These are phyloP conservation scores for Pelusios castaneus DNA, from an alignment of 2,113 vertebrate species.

Conservation along the genomic window DNA sequence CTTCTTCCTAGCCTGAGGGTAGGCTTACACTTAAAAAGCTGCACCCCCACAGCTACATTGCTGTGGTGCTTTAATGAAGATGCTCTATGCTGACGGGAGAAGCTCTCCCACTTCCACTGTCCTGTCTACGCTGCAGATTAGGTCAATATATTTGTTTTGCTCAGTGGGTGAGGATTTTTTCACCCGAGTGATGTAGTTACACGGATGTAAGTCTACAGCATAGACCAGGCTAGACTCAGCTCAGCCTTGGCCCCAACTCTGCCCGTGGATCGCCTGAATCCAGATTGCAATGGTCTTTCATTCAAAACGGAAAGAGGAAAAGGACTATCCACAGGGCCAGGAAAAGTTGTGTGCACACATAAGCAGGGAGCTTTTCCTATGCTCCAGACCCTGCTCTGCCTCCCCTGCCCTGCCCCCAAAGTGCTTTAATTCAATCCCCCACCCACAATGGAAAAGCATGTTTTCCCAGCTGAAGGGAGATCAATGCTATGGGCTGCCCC, in stretches of 20 bases:
- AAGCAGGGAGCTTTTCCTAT: background rate
- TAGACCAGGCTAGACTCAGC: background rate
- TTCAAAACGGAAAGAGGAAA: background rate
- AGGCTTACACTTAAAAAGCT: background rate
- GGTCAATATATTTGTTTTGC: background rate
- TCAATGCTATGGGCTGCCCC: background rate
- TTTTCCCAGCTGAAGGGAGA: background rate
- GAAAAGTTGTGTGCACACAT: background rate
- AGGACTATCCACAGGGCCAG: background rate
- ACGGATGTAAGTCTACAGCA: background rate
- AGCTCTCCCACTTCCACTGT: too few species aligned
- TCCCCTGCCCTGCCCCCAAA: background rate
- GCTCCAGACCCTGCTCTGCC: background rate
- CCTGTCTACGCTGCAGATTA: background rate
- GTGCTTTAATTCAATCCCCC: background rate
- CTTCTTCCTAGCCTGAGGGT: background rate
- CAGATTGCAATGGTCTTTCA: background rate
- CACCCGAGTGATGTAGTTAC: too few species aligned
- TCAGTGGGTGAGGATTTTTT: background rate
- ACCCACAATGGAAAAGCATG: background rate
- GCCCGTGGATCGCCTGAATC: background rate
- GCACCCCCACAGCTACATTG: too few species aligned
- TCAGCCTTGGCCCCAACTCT: background rate
- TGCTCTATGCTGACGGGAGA: background rate
- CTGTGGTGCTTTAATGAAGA: background rate